Base-by-base conservation (phyloP, 92 coral and sea anemone genomes). In the Zoanthus sansibaricus region DNA sequence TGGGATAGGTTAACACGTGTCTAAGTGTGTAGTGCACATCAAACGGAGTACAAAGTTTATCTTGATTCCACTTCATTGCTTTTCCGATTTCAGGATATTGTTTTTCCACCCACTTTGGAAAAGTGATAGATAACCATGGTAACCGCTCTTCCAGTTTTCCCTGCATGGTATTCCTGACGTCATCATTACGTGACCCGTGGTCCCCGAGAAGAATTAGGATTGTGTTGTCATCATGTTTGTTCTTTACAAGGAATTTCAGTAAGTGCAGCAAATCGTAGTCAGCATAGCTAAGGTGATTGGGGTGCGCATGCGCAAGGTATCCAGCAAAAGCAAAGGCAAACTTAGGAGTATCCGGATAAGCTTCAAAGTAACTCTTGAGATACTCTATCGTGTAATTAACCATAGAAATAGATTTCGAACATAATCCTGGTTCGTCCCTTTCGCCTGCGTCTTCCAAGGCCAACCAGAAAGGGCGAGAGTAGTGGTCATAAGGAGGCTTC, bases 121-220 rank as follows among this genome's bases (percentile, higher is more conserved):
- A 87, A 46, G 98, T 87, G 66, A 96, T 74, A 4, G 98, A 96
- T 30, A 96, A 88, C 95, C 98, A 96, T 10, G 98, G 98, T 89
- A 96, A 87, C 86, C 98, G 90, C 88, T 96, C 98, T 87, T 96
- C 98, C 74, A 96, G 87, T 56, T 96, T 95, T 0, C 98, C 98
- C 70, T 96, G 98, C 92, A 96, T 89, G 9, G 98, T 94, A 64
- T 83, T 89, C 61, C 98, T 91, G 89, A 91, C 91, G 78, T 96
- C 96, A 71, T 91, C 95, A 75, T 94, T 94, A 45, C 98, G 89
- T 61, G 98, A 96, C 13, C 98, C 98, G 90, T 96, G 98, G 88
- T 96, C 98, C 3, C 98, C 96, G 61, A 96, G 90, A 31, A 94
- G n/a, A 32, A 96, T 80, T 58, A 96, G 32, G 76, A 96, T 77